Base-by-base conservation (phyloP, 2,113 vertebrate species). In the Catharus minimus region DNA sequence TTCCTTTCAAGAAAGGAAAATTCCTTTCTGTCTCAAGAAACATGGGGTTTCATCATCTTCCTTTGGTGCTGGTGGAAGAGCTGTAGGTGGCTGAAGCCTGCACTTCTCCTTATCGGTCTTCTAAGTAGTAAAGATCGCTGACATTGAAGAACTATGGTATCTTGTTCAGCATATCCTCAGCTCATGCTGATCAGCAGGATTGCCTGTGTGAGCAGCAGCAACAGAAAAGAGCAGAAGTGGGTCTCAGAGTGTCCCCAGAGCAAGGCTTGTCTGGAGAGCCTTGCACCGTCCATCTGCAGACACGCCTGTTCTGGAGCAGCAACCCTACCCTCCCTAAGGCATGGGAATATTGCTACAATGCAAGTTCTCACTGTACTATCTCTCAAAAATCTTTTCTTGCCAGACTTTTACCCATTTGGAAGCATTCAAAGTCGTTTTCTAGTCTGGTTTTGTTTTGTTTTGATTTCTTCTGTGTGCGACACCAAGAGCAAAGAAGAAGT, bases 131-230 rank as follows among this genome's bases (percentile, higher is more conserved):
- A 39, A 39, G 7, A 5, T 43, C 2, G 1, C 27, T 86, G 46
- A 27, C 2, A 0, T 5, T 50, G n/a, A n/a, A 64, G 23, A 11
- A 46, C 14, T 17, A 6, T 0, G 0, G 2, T 33, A 30, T 49
- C 26, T 64, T 15, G 27, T 23, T 49, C 10, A 17, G 30, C 8
- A 10, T 0, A 1, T 32, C 30, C 14, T 68, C 36, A 60, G 18
- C 23, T 86, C 17, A 27, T 39, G 12, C 8, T 47, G 50, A 65
- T 66, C 18, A 2, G 36, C 30, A 76, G 41, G 14, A 19, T 23
- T 15, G 15, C 3, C 10, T 50, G 16, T 7, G 18, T 30, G 30
- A 60, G 26, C 0, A 3, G 14, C 3, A 18, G 39, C 32, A 38
- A 11, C 38, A 55, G 53, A 66, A 43, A 23, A 78, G 8, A 15